A percentile compares a stretch with the other conserved stretches of the same genome.
Conservation (phyloP, 2,113 vertebrate genomes). For the Todiramphus chloris region DNA sequence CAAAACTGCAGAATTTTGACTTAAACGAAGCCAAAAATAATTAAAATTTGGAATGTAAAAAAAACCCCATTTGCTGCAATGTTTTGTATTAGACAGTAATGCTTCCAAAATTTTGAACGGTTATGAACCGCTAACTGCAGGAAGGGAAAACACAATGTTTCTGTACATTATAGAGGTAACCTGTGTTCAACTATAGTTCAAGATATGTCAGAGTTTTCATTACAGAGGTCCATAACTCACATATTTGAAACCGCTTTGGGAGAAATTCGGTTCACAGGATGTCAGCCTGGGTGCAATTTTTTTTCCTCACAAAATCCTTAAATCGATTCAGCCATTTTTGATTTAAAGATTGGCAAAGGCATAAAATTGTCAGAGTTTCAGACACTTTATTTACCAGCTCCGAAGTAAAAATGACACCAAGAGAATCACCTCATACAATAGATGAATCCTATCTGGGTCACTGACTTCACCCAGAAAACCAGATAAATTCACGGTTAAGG, state of each 20-base stretch:
- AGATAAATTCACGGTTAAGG: not conserved
- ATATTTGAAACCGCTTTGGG: conserved; percentile 39
- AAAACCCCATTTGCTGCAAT: not conserved
- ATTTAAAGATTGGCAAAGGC: conserved; percentile 66
- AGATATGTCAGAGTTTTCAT: conserved; percentile 45
- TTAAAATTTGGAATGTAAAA: not conserved
- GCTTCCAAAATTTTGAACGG: not conserved
- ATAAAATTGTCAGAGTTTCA: conserved; percentile 66
- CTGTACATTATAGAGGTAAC: not conserved
- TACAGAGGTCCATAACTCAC: conserved; percentile 60
- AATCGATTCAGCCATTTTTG: conserved; percentile 63
- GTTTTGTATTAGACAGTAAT: not conserved
- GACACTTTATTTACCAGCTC: conserved; percentile 57
- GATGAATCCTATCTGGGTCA: conserved; percentile 34
- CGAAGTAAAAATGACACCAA: not conserved
- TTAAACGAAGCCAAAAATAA: not conserved
- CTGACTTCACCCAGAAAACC: not conserved
- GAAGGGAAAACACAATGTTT: conserved; percentile 11
- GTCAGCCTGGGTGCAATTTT: conserved; percentile 41
- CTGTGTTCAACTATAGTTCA: conserved; percentile 21
- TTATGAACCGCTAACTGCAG: not conserved
- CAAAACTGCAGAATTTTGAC: not conserved
- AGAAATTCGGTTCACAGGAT: conserved; percentile 36
- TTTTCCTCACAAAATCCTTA: conserved; percentile 57
- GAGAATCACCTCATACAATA: conserved; percentile 10